phyloP scores from a whole-genome alignment of 2,113 vertebrate species.

The Alexandromys fortis region DNA sequence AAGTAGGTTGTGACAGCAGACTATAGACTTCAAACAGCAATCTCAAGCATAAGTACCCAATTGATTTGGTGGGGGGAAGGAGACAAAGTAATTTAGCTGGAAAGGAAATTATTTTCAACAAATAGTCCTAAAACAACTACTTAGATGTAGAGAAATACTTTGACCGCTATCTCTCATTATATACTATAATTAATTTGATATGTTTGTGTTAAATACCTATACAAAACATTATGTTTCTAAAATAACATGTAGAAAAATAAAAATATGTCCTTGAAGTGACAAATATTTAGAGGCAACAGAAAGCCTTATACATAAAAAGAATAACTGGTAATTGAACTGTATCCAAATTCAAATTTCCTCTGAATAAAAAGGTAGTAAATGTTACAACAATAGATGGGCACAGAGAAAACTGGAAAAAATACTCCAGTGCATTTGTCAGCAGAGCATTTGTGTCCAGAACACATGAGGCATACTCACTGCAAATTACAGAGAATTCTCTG shows the following conservation, averaged over 20 bases:
- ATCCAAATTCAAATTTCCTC: slow-evolving; percentile 12
- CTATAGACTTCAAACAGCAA: background rate
- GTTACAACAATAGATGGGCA: slow-evolving; percentile 18
- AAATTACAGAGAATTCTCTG: background rate
- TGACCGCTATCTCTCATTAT: background rate
- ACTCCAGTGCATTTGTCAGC: background rate
- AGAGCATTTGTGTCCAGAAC: slow-evolving; percentile 33
- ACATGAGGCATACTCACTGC: background rate
- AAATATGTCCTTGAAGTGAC: background rate
- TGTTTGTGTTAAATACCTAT: background rate
- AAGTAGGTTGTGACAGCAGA: background rate
- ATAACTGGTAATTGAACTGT: background rate
- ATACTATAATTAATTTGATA: slow-evolving; percentile 2
- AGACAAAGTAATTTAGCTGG: background rate
- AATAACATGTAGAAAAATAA: background rate
- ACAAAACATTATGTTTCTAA: background rate
- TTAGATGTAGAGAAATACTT: background rate
- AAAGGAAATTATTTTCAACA: slow-evolving; percentile 31
- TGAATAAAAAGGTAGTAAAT: background rate
- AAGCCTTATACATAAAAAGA: background rate
- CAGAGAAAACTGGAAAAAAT: background rate
- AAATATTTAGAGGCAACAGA: background rate
- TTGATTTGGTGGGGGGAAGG: background rate
- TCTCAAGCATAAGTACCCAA: background rate
- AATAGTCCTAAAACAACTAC: slow-evolving; percentile 6